phyloP scores from a whole-genome alignment of 2,113 vertebrate species.

The Orycteropus afer region DNA sequence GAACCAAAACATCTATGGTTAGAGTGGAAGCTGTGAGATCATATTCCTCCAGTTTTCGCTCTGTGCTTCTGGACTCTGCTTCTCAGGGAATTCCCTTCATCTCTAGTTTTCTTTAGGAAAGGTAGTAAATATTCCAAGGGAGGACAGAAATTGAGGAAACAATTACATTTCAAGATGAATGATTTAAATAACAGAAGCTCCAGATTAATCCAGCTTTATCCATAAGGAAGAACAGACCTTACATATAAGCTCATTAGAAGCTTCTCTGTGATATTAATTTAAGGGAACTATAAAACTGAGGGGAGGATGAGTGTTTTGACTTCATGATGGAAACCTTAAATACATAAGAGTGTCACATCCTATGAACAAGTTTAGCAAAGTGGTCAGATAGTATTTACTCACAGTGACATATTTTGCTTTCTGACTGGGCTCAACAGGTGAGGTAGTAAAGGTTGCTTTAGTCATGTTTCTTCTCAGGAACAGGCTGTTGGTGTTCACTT shows the following conservation, averaged over 20 bases:
- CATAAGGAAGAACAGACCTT: neutral
- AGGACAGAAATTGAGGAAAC: neutral
- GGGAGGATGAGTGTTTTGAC: neutral
- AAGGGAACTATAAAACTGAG: slow-evolving; percentile 23
- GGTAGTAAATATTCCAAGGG: neutral
- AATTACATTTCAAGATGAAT: neutral
- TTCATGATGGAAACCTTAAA: neutral
- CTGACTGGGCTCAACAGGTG: neutral
- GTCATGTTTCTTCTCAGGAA: neutral
- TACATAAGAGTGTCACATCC: neutral
- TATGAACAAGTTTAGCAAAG: neutral
- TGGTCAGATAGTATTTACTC: neutral
- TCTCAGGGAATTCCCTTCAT: neutral
- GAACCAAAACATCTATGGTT: no score
- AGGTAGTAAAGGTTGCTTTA: neutral
- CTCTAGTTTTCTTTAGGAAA: neutral
- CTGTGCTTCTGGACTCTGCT: slow-evolving; percentile 3
- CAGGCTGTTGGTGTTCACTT: neutral
- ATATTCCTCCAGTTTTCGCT: neutral
- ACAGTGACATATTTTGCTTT: neutral
- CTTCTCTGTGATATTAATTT: neutral
- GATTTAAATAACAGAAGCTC: neutral
- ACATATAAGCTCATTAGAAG: neutral
- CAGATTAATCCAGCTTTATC: neutral
- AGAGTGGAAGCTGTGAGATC: neutral